phyloP scores from a whole-genome alignment of 2,797 vertebrate species.

The Graptemys geographica region DNA sequence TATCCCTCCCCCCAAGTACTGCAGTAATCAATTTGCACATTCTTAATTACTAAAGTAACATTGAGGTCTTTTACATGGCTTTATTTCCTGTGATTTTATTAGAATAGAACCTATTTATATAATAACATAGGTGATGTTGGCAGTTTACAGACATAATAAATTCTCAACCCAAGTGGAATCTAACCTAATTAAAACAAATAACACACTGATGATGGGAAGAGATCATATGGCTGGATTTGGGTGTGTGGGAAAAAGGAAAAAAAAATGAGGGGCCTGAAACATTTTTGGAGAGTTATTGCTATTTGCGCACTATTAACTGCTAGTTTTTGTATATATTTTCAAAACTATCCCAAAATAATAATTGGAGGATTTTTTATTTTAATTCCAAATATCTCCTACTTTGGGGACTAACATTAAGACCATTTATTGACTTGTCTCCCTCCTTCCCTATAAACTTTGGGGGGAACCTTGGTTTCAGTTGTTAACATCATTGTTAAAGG shows the following conservation, averaged over 20 bases:
- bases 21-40: neutral
- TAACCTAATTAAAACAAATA: constrained; percentile 9
- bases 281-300: neutral
- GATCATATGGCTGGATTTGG: neutral
- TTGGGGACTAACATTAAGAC: neutral
- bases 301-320: neutral
- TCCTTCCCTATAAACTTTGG: neutral
- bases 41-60: constrained; percentile 15
- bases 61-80: neutral
- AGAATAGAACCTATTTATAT: neutral
- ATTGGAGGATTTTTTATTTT: neutral
- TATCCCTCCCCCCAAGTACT: neutral
- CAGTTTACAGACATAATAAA: neutral
- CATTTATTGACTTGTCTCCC: neutral
- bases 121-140: neutral
- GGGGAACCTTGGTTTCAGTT: neutral
- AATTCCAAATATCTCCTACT: neutral
- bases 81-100: neutral
- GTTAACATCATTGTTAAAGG: neutral
- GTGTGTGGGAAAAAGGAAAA: neutral
- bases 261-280: neutral
- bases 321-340: neutral
- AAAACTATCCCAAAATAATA: neutral
- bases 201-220: neutral
- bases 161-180: neutral